These are phyloP conservation scores for Grallaria varia DNA, from an alignment of 2,113 vertebrate genomes.

Conservation along the genomic window DNA sequence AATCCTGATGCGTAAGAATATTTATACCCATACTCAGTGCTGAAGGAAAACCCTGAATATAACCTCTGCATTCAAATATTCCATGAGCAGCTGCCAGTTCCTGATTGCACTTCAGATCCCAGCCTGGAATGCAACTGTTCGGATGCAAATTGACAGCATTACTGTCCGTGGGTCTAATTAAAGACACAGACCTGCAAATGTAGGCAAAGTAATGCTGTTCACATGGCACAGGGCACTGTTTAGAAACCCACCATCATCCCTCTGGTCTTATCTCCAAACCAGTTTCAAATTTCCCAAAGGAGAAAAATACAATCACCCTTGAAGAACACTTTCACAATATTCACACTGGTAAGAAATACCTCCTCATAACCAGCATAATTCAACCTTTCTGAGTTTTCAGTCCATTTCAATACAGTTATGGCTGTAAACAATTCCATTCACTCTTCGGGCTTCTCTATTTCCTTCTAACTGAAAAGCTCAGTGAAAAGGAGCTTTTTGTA, in stretches of 20 bases:
- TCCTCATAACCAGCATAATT: neutral
- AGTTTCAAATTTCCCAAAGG: neutral
- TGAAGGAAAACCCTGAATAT: conserved; percentile 25
- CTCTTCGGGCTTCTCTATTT: neutral
- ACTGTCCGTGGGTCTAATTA: neutral
- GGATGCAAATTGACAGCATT: conserved; percentile 6
- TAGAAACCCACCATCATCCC: neutral
- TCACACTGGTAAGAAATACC: neutral
- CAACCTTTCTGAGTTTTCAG: neutral
- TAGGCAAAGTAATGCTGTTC: neutral
- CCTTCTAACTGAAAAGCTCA: neutral
- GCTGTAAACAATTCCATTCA: neutral
- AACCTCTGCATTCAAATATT: neutral
- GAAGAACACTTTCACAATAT: neutral
- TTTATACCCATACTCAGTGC: neutral
- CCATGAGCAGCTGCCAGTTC: neutral
- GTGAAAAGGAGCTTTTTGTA: neutral
- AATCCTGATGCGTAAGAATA: neutral
- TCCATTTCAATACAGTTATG: neutral
- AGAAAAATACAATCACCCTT: neutral
- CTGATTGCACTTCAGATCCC: neutral
- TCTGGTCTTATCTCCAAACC: neutral
- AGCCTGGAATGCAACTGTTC: neutral
- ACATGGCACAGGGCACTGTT: rapidly evolving
- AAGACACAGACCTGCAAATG: neutral